A percentile compares a stretch with the other conserved stretches of the same genome.
Evolutionary conservation across 2,888 invertebrate genomes (phyloP).

Genomic region (Hypomecis punctinalis): DNA sequence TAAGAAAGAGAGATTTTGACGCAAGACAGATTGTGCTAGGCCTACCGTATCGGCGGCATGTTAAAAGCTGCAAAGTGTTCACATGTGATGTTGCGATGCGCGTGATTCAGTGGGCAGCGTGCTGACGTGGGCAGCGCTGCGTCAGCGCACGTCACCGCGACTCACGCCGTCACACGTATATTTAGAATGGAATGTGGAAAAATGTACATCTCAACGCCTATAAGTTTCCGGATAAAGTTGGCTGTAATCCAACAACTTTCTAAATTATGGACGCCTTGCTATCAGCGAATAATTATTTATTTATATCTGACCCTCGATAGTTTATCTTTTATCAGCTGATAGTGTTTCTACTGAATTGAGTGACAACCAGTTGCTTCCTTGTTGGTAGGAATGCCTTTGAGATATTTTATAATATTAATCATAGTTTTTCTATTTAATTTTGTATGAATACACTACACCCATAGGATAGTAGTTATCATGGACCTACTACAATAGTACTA

Average conservation of each 20-base stretch:
- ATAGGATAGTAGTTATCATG: too few species aligned
- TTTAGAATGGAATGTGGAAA: slow-evolving; percentile 78
- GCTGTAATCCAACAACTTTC: slow-evolving; percentile 61
- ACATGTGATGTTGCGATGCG: slow-evolving; percentile 41
- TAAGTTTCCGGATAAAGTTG: slow-evolving; percentile 73
- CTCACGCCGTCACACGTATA: slow-evolving; percentile 71
- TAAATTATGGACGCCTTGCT: slow-evolving; percentile 46
- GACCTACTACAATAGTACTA: too few species aligned
- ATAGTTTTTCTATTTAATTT: too few species aligned
- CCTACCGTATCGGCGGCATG: neutral
- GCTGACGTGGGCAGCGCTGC: slow-evolving; percentile 71
- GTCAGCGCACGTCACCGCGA: slow-evolving; percentile 71
- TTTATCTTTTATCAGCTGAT: slow-evolving; percentile 15
- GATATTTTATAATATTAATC: too few species aligned
- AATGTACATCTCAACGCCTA: slow-evolving; percentile 63
- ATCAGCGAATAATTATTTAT: slow-evolving; percentile 23
- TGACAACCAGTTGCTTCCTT: slow-evolving; percentile 15
- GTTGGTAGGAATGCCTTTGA: neutral
- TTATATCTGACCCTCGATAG: slow-evolving; percentile 6
- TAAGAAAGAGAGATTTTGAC: too few species aligned
- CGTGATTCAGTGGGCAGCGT: slow-evolving; percentile 67
- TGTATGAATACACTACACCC: too few species aligned
- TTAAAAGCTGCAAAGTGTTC: neutral
- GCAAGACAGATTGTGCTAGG: too few species aligned
- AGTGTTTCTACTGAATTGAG: slow-evolving; percentile 10